Base-by-base conservation (phyloP, 2,888 invertebrate species). In the Drosophila rubida region DNA sequence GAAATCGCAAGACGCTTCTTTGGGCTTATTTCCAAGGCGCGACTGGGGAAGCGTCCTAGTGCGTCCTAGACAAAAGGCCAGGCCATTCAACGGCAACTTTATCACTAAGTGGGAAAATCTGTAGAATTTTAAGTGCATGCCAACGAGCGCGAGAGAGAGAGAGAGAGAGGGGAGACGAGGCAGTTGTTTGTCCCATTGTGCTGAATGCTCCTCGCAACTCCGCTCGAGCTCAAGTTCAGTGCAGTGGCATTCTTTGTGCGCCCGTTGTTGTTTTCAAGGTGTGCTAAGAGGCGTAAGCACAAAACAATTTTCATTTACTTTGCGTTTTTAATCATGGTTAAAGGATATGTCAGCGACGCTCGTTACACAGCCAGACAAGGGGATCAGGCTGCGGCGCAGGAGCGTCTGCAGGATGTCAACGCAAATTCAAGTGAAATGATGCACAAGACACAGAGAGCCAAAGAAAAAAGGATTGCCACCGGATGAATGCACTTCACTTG, bases 401-500 rank as follows among this genome's bases (percentile, higher is more conserved):
- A n/a, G 35, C 51, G 58, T 54, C 60, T 64, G 60, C 75, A 84
- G 89, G 80, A 78, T 82, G 82, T 87, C 82, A 88, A 79, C 76
- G 75, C 72, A 77, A 85, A 81, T 81, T 79, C 82, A 77, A 79
- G 82, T 79, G 79, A 81, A 88, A 80, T 83, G 77, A 82, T 81
- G 85, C 82, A 80, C 81, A 79, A 69, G 68, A 61, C 61, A 69
- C 37, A 77, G 50, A 27, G 42, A n/a, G 22, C 50, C 13, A 30
- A 60, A 35, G 49, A 69, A 65, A 75, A 81, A 86, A 83, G 88
- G 82, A 89, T 88, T 87, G 81, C 80, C 77, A 78, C 76, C 82
- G 88, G 87, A 88, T 87, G 88, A 89, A 88, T 87, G 84, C 84
- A 87, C 85, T 87, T 87, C 82, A 80, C 71, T 80, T 87, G 89